Conservation (phyloP, 2,797 vertebrate genomes). For the Kryptopterus vitreolus region DNA sequence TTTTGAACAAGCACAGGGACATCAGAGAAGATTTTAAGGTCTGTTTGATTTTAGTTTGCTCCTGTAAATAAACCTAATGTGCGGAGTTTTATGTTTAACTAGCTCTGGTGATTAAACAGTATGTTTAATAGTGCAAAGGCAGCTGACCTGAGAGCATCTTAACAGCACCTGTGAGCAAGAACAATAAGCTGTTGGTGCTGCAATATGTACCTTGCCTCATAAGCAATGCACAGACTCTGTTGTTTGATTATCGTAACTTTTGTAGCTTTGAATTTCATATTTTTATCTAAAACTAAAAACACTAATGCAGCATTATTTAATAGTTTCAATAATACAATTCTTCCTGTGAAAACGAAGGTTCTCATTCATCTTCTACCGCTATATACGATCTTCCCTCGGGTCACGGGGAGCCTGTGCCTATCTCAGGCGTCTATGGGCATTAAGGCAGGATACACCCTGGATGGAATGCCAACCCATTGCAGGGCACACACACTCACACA, state of each 20-base stretch:
- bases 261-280: not conserved
- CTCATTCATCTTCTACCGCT: too few species aligned
- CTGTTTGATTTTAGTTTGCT: not conserved
- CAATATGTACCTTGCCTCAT: not conserved
- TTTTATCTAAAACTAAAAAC: not conserved
- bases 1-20: not conserved
- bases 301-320: not conserved
- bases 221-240: not conserved
- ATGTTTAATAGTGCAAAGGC: not conserved
- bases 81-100: not conserved
- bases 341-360: too few species aligned
- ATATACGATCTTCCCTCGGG: too few species aligned
- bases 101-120: not conserved
- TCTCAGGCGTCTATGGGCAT: too few species aligned
- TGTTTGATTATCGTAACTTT: too few species aligned
- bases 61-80: not conserved
- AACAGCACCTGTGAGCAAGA: not conserved
- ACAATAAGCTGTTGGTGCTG: not conserved
- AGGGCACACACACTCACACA: too few species aligned
- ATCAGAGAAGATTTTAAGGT: not conserved
- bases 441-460: too few species aligned
- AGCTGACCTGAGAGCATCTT: not conserved
- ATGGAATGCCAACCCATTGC: too few species aligned
- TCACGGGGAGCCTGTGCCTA: too few species aligned
- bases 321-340: not conserved